These are phyloP conservation scores for Dendronephthya gigantea DNA, from an alignment of 64 coral and sea anemone genomes.

Conservation along the genomic window DNA sequence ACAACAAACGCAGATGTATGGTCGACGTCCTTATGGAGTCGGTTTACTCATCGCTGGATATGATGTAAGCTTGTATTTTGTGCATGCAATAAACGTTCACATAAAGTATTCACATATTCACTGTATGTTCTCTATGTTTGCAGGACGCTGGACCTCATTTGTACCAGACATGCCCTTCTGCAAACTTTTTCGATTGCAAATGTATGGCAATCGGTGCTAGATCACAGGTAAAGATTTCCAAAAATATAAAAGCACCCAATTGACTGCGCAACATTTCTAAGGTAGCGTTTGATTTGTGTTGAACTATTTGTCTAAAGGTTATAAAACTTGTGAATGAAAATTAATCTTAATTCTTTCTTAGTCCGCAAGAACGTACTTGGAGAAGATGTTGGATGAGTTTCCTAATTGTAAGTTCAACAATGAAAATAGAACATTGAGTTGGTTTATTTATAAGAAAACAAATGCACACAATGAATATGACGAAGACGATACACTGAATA, in stretches of 20 bases:
- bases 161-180: slow-evolving; percentile 95
- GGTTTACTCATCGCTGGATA: slow-evolving; percentile 83
- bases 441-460: no score
- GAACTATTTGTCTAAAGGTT: no score
- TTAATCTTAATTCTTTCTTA: slow-evolving; percentile 21
- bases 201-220: slow-evolving; percentile 98
- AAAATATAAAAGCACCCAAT: background rate
- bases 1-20: slow-evolving; percentile 81
- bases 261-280: no score
- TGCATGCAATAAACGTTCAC: no score
- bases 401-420: slow-evolving; percentile 54
- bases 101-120: background rate
- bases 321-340: no score
- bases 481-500: no score
- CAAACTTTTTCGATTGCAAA: slow-evolving; percentile 98
- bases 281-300: no score
- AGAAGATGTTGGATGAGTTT: slow-evolving; percentile 76
- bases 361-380: slow-evolving; percentile 97
- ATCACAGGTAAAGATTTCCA: slow-evolving; percentile 50
- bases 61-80: slow-evolving; percentile 57
- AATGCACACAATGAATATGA: no score
- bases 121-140: background rate
- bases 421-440: no score
- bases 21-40: slow-evolving; percentile 87
- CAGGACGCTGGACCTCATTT: slow-evolving; percentile 82